Conservation (phyloP, 2,888 invertebrate species). For the Stenolophus ochropezus region DNA sequence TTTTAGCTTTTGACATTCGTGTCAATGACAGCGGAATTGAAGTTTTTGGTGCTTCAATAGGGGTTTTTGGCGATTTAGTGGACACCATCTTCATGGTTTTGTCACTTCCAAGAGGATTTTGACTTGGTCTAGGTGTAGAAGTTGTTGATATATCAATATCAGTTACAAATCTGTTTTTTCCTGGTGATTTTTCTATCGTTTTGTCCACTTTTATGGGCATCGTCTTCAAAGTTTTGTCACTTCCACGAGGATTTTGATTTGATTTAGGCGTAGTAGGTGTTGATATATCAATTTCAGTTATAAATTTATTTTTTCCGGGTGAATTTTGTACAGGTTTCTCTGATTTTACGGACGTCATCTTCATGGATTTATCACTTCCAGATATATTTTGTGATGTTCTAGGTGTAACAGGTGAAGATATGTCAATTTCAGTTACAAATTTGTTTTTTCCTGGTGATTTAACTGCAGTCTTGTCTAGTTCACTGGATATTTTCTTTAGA, state of each 20-base stretch:
- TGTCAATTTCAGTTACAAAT: conserved; percentile 12
- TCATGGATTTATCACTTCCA: background rate
- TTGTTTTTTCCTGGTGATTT: background rate
- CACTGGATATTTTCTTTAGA: conserved; percentile 18
- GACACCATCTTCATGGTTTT: background rate
- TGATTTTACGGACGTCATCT: conserved; percentile 36
- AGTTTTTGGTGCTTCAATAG: background rate
- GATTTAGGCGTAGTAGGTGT: background rate
- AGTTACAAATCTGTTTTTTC: background rate
- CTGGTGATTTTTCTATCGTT: background rate
- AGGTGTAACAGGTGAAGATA: background rate
- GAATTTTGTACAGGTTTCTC: too few species aligned
- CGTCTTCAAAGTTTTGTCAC: conserved; percentile 42
- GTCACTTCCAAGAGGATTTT: background rate
- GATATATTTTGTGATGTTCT: background rate
- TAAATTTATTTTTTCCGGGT: background rate
- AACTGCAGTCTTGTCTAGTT: background rate
- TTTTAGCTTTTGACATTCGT: conserved; percentile 67
- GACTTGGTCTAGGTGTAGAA: background rate
- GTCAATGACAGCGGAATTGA: conserved; percentile 28
- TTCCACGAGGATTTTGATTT: background rate
- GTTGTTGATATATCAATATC: background rate
- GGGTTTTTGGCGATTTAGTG: conserved; percentile 1
- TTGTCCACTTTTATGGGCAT: conserved; percentile 27
- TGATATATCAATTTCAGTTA: conserved; percentile 37